Evolutionary conservation across 2,888 invertebrate species (phyloP), one percentile per base, ranked within the genome.

Genomic region (Trichopoda pennipes): DNA sequence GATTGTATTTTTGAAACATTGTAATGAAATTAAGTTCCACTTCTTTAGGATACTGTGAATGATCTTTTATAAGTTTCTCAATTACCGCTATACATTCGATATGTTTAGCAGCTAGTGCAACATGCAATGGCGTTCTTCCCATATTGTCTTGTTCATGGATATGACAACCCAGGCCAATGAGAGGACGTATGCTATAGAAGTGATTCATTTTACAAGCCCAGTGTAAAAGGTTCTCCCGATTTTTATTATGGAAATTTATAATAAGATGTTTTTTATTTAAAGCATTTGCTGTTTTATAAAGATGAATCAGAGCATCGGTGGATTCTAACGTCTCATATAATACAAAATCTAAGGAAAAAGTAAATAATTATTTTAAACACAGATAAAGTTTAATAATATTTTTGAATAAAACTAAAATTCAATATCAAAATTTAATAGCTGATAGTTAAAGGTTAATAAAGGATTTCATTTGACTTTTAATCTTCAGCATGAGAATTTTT

Each of bases 171-270:
- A 80, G 32, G 8, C 58, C 70, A 21, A 80, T 58, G 21, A 80
- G 35, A 9, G 80, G 80, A 7, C 58, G 32, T 64, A 80, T 70
- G 12, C 42, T 28, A 0, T 19, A 2, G 16, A 19, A 16, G 2
- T 64, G 14, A 2, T 75, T 53, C 4, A 47, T 14, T 35, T 60
- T 17, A 47, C 80, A 80, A n/a, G 75, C 69, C 44, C 35, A 64
- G n/a, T 80, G 75, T 47, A 80, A 51, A 6, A 75, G 58, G 47
- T 75, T 80, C 42, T 80, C 64, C 1, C 38, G 12, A 16, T 35
- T 19, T 16, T 28, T 1, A 58, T 80, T 66, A 12, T 55, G 64
- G 21, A 69, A 69, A 12, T 64, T 7, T 9, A 58, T 35, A 12
- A 75, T 1, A 17, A 44, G 21, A 47, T 47, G 17, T 0, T 19